Conservation (phyloP, 2,113 vertebrate genomes). For the Antechinus stuartii region DNA sequence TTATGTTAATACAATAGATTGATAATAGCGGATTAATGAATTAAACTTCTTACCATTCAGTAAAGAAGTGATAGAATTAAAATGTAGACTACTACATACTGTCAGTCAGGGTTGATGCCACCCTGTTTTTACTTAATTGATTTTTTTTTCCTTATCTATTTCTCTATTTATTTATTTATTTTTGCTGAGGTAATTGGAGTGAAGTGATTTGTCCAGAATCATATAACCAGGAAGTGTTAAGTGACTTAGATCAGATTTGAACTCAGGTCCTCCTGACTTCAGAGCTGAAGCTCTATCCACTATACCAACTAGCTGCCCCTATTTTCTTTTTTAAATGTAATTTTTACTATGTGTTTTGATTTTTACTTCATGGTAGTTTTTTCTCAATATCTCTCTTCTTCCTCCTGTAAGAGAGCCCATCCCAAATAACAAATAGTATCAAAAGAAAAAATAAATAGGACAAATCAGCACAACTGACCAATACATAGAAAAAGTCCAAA, state of each 20-base stretch:
- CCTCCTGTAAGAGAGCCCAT: not conserved
- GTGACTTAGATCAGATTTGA: too few relatives aligned
- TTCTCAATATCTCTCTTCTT: not conserved
- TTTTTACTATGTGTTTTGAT: not conserved
- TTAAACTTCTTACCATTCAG: not conserved
- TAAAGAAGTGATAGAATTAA: not conserved
- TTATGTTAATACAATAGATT: not conserved
- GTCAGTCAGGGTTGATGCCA: not conserved
- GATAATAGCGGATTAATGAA: not conserved
- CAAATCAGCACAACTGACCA: not conserved
- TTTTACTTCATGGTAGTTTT: not conserved
- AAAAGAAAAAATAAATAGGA: not conserved
- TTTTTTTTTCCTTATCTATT: not conserved
- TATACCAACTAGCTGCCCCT: too few relatives aligned
- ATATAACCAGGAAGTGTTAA: too few relatives aligned
- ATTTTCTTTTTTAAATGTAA: not conserved
- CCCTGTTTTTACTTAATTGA: not conserved
- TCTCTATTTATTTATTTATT: too few relatives aligned
- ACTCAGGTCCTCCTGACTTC: too few relatives aligned
- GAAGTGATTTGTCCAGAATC: too few relatives aligned
- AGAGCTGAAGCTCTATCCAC: too few relatives aligned
- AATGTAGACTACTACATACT: not conserved
- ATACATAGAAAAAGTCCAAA: not conserved
- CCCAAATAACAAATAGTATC: not conserved
- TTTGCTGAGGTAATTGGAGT: too few relatives aligned